Base-by-base conservation (phyloP, 1,140 invertebrate genomes). In the Calliopsis andreniformis region DNA sequence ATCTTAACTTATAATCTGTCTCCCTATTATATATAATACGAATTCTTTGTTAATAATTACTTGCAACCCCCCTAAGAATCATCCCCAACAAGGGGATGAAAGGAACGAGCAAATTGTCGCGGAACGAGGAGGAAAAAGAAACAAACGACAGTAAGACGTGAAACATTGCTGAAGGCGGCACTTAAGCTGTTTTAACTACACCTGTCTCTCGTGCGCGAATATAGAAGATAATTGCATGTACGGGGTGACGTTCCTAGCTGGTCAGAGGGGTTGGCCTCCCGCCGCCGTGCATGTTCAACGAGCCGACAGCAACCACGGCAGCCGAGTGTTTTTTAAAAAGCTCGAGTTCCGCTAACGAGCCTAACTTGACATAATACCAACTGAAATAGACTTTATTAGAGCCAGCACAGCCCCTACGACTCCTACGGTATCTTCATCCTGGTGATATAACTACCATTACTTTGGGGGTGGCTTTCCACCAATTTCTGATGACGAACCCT, bases 351-450 rank as follows among this genome's bases (percentile, higher is more conserved):
- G 73, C 88, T 91, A 91, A 91, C 89, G 90, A 91, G 89, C 82
- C 90, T 91, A 92, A 92, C 89, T 90, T 91, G 90, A 90, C 91
- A 89, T 92, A 92, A 92, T 92, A 87, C 85, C 87, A 86, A 83
- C 90, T 90, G 89, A 89, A 90, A 91, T 88, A 89, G 87, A 87
- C 89, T 91, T 91, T 89, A 90, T 89, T 89, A 89, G 85, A 87
- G 79, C 84, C 63, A 58, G 62, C 72, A 75, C n/a, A 76, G 78
- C 63, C 64, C 81, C 63, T 76, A 72, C 63, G 58, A 58, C 69
- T 59, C 49, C 56, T 25, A 43, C 30, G 20, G 14, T 39, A 63
- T 56, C 56, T 56, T 66, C 55, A 42, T 39, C 51, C 5, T 39
- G 61, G 69, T 45, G 59, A 69, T 51, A 30, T 55, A 53, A 55